These are phyloP conservation scores for Microctenopoma stevenorrisi DNA, from an alignment of 2,797 vertebrate species.

Conservation along the genomic window DNA sequence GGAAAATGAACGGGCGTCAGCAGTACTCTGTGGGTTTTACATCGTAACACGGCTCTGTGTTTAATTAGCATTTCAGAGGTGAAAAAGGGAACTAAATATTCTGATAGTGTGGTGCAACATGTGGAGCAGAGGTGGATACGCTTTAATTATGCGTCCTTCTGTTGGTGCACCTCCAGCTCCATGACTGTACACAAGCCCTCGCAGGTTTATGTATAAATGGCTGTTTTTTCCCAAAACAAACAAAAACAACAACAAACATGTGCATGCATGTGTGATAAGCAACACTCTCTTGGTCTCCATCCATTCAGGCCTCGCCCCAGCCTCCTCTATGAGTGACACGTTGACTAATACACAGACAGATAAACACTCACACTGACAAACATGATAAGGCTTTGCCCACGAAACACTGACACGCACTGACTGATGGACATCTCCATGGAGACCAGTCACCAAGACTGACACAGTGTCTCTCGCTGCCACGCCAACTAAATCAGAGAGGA, in stretches of 20 bases:
- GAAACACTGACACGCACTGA: constrained; percentile 75
- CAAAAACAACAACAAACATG: constrained; percentile 15
- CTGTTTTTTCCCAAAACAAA: constrained; percentile 8
- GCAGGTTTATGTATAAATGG: constrained; percentile 11
- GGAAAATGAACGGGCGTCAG: constrained; percentile 1
- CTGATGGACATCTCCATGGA: constrained; percentile 85
- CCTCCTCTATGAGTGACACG: constrained; percentile 73
- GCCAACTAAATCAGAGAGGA: constrained; percentile 60
- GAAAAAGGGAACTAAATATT: constrained; percentile 13
- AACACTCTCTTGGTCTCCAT: constrained; percentile 36
- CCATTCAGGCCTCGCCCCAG: constrained; percentile 52
- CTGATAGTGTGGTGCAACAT: constrained; percentile 38
- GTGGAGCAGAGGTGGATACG: constrained; percentile 47
- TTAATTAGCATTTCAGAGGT: constrained; percentile 33
- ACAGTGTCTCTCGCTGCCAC: constrained; percentile 67
- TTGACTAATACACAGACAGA: constrained; percentile 74
- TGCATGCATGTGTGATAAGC: constrained; percentile 50
- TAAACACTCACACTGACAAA: constrained; percentile 80
- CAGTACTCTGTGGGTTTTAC: constrained; percentile 16
- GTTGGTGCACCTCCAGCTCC: constrained; percentile 3
- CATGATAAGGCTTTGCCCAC: constrained; percentile 74
- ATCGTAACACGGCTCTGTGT: neutral
- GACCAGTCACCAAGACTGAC: constrained; percentile 79
- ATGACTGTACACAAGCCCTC: constrained; percentile 9
- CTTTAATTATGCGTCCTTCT: constrained; percentile 29